Evolutionary conservation across 2,797 vertebrate genomes (phyloP).

Genomic region (Enteromius thamalakanensis): DNA sequence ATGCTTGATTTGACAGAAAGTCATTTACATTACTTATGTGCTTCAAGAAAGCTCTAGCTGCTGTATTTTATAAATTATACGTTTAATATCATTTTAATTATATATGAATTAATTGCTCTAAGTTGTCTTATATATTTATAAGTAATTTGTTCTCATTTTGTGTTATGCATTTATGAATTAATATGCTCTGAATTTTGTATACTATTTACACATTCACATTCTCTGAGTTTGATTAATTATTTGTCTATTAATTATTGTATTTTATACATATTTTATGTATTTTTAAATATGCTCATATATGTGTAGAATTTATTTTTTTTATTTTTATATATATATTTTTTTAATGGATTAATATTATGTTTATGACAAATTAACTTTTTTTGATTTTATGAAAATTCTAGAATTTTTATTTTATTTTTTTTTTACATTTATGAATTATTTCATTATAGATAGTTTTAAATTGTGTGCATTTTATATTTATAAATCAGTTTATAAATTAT

Average conservation of each 20-base stretch:
- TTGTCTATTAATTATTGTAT: not conserved
- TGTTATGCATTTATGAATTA: not conserved
- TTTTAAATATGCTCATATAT: not conserved
- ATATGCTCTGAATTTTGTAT: not conserved
- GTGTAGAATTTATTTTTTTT: not conserved
- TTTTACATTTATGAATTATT: not conserved
- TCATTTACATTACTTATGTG: not conserved
- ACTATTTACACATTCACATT: not conserved
- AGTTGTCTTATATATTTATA: not conserved
- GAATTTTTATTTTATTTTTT: too few relatives aligned
- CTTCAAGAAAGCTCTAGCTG: not conserved
- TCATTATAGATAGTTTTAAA: not conserved
- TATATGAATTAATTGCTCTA: not conserved
- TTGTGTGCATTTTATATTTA: not conserved
- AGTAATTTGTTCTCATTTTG: not conserved
- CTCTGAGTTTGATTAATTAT: not conserved
- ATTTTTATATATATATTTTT: too few relatives aligned
- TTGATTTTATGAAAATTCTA: too few relatives aligned
- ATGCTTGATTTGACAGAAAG: not conserved
- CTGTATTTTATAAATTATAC: not conserved
- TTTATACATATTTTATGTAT: not conserved
- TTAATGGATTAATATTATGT: not conserved
- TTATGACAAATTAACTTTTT: not conserved
- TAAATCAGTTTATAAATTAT: not conserved
- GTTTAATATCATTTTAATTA: not conserved